A percentile compares a stretch with the other conserved stretches of the same genome.
Conservation (phyloP, 2,113 vertebrate genomes). For the Meleagris gallopavo region DNA sequence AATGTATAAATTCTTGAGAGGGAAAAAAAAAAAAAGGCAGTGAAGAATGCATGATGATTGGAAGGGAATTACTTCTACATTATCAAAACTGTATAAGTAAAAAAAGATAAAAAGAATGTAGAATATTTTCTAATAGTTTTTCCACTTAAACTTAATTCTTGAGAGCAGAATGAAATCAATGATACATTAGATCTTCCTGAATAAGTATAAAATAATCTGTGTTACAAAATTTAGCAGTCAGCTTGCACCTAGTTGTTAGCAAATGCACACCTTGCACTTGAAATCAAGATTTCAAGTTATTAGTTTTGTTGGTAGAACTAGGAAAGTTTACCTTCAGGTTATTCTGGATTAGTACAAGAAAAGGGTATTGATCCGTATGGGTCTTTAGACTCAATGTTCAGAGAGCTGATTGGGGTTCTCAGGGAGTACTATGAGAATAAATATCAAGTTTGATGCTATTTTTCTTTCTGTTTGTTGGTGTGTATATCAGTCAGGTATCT, state of each 20-base stretch:
- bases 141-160: background rate
- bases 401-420: background rate
- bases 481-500: background rate
- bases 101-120: background rate
- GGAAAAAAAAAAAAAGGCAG: background rate
- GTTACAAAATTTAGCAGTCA: background rate
- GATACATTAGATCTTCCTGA: background rate
- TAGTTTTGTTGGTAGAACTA: background rate
- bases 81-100: background rate
- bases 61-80: background rate
- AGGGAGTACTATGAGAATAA: background rate
- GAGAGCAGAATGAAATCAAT: background rate
- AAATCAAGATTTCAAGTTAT: background rate
- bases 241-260: background rate
- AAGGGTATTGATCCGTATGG: background rate
- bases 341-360: background rate
- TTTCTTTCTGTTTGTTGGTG: background rate
- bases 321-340: background rate
- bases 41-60: background rate
- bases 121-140: background rate
- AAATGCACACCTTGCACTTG: background rate
- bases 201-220: background rate
- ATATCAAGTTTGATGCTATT: background rate
- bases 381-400: background rate
- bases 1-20: background rate